These are phyloP conservation scores for Lasioglossum calceatum DNA, from an alignment of 2,888 invertebrate species.

Conservation along the genomic window DNA sequence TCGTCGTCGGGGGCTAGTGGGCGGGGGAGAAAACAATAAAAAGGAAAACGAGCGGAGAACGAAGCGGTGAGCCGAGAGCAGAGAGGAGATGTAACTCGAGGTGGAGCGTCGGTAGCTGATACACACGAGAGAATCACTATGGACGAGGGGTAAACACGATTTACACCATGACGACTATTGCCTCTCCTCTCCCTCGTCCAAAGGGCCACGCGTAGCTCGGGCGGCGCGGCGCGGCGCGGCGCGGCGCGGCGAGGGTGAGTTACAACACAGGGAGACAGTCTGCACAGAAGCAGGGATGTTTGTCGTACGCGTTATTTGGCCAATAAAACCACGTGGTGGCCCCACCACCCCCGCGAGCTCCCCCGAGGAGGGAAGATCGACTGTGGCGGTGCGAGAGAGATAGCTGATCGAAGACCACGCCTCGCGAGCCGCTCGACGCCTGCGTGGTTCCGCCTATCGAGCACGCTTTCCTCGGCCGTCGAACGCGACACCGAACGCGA, in stretches of 20 bases:
- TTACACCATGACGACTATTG: slow-evolving; percentile 79
- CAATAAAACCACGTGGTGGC: slow-evolving; percentile 83
- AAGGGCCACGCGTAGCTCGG: slow-evolving; percentile 62
- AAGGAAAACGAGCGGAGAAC: slow-evolving; percentile 37
- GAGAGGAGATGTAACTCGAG: slow-evolving; percentile 45
- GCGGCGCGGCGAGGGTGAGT: slow-evolving; percentile 54
- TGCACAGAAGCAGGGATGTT: slow-evolving; percentile 76
- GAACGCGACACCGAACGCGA: slow-evolving; percentile 65
- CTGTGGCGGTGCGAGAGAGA: slow-evolving; percentile 55
- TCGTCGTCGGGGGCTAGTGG: background rate
- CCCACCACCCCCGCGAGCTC: slow-evolving; percentile 64
- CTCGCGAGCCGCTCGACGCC: slow-evolving; percentile 70
- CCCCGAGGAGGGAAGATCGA: slow-evolving; percentile 45
- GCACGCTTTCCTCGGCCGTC: slow-evolving; percentile 72
- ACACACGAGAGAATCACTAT: slow-evolving; percentile 73
- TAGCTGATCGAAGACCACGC: slow-evolving; percentile 67
- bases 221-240: slow-evolving; percentile 8
- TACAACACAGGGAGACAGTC: slow-evolving; percentile 63
- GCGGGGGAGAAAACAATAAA: slow-evolving; percentile 3
- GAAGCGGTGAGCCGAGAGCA: slow-evolving; percentile 24
- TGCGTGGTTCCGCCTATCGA: slow-evolving; percentile 77
- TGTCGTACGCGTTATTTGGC: slow-evolving; percentile 83
- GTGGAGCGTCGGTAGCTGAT: slow-evolving; percentile 57
- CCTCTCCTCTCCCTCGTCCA: slow-evolving; percentile 68
- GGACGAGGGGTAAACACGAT: slow-evolving; percentile 81